Evolutionary conservation across 1,140 invertebrate species (phyloP).

Genomic region (Drosophila insularis): DNA sequence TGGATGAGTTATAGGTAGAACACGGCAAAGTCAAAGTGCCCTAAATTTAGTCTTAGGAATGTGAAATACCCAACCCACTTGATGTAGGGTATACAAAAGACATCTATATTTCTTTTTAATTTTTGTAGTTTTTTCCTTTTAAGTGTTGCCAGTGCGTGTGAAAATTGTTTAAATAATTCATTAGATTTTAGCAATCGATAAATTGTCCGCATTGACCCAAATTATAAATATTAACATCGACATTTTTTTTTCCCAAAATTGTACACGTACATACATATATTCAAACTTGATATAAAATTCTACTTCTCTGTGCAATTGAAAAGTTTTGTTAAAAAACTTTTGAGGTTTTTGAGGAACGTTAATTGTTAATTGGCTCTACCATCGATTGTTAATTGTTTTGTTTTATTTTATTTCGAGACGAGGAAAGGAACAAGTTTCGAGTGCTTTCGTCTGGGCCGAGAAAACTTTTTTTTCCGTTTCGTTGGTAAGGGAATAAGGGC

Average conservation of each 20-base stretch:
- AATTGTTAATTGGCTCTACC: slow-evolving; percentile 74
- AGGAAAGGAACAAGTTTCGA: slow-evolving; percentile 54
- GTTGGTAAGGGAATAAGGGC: no score
- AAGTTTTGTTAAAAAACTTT: slow-evolving; percentile 21
- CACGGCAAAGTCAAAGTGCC: no score
- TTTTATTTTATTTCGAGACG: slow-evolving; percentile 44
- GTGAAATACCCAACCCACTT: no score
- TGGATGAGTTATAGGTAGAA: no score
- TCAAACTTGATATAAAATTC: background rate
- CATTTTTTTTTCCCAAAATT: background rate
- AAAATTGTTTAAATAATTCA: slow-evolving; percentile 12
- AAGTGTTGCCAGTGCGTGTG: background rate
- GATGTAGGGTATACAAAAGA: no score
- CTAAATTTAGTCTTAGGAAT: no score
- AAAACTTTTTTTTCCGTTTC: background rate
- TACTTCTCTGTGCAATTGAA: background rate
- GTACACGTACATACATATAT: background rate
- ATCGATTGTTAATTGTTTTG: slow-evolving; percentile 71
- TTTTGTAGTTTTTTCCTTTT: background rate
- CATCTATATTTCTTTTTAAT: no score
- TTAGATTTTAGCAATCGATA: background rate
- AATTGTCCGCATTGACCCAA: slow-evolving; percentile 15
- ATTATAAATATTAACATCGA: slow-evolving; percentile 3
- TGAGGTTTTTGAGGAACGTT: slow-evolving; percentile 36
- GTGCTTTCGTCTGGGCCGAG: slow-evolving; percentile 62